Conservation (phyloP, 2,888 invertebrate genomes). For the Dynastes hyllus region DNA sequence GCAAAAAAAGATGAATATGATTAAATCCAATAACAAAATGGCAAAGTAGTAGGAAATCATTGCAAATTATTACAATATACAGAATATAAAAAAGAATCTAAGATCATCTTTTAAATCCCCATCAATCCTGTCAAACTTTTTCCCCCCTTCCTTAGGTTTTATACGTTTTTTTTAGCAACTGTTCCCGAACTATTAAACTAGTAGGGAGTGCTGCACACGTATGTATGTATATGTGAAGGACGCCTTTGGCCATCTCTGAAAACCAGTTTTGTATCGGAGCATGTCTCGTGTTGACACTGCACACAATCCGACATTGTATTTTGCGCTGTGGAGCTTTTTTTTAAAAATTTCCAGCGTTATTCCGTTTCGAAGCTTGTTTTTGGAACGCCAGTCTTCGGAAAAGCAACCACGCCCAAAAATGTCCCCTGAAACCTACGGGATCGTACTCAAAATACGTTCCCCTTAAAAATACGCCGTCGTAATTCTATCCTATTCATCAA, state of each 20-base stretch:
- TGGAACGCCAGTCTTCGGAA: not conserved
- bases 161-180: too few relatives aligned
- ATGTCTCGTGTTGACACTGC: slow-evolving; percentile 57
- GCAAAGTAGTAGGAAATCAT: too few relatives aligned
- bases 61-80: too few relatives aligned
- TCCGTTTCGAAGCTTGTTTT: slow-evolving; percentile 9
- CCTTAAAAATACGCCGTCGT: slow-evolving; percentile 1
- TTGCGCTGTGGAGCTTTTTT: not conserved
- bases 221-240: slow-evolving; percentile 57
- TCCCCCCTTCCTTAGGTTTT: too few relatives aligned
- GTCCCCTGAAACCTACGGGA: not conserved
- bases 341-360: slow-evolving; percentile 37
- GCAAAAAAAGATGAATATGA: too few relatives aligned
- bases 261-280: slow-evolving; percentile 58
- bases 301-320: slow-evolving; percentile 49
- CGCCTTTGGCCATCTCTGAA: slow-evolving; percentile 57
- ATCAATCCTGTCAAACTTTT: not conserved
- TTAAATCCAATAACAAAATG: too few relatives aligned
- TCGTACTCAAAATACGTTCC: not conserved
- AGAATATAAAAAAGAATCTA: too few relatives aligned
- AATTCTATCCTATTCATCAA: not conserved
- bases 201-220: slow-evolving; percentile 53
- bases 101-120: too few relatives aligned
- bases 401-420: not conserved
- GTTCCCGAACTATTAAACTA: slow-evolving; percentile 45